phyloP scores from a whole-genome alignment of 2,888 invertebrate genomes.

The Oxycera nigricornis region DNA sequence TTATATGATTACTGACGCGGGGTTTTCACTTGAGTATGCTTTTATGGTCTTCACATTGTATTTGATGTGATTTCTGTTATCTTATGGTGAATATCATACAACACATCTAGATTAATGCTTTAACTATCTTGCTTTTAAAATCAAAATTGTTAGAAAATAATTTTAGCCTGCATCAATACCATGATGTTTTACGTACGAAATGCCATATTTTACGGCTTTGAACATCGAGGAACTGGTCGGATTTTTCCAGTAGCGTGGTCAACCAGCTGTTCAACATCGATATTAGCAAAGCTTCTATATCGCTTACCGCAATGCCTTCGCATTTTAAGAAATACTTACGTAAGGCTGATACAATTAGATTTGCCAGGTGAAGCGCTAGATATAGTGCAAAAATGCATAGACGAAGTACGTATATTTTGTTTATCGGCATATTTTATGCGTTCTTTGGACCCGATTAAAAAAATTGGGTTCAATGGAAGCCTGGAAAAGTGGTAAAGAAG shows the following conservation, averaged over 20 bases:
- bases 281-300: slow-evolving; percentile 66
- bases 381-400: slow-evolving; percentile 82
- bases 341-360: slow-evolving; percentile 81
- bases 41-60: too few species aligned
- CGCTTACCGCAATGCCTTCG: slow-evolving; percentile 84
- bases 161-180: slow-evolving; percentile 76
- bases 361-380: slow-evolving; percentile 87
- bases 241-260: slow-evolving; percentile 58
- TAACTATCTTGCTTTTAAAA: too few species aligned
- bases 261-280: slow-evolving; percentile 66
- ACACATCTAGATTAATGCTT: too few species aligned
- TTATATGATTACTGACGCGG: too few species aligned
- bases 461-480: slow-evolving; percentile 77
- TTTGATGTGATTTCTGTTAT: too few species aligned
- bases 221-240: slow-evolving; percentile 63
- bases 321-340: slow-evolving; percentile 81
- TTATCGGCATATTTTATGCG: slow-evolving; percentile 85
- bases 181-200: slow-evolving; percentile 77
- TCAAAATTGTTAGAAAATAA: too few species aligned
- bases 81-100: too few species aligned
- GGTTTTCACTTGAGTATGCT: too few species aligned
- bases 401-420: slow-evolving; percentile 86
- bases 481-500: slow-evolving; percentile 86
- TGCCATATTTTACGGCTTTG: slow-evolving; percentile 73
- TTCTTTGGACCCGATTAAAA: slow-evolving; percentile 78